Base-by-base conservation (phyloP, 2,797 vertebrate species). In the Antennarius maculatus region DNA sequence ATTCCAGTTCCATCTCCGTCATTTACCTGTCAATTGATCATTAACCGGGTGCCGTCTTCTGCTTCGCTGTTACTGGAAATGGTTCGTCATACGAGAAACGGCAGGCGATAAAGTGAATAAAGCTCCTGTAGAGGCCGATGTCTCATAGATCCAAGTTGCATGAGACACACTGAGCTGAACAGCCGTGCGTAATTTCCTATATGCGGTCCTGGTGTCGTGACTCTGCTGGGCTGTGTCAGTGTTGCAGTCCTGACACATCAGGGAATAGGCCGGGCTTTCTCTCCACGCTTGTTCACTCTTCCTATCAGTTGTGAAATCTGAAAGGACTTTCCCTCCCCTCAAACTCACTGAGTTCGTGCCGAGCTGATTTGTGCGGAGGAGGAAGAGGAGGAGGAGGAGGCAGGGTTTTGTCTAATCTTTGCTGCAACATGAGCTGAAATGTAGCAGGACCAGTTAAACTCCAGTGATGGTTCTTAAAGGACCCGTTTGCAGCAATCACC, bases 1-100 rank as follows among this genome's bases (percentile, higher is more conserved):
- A 88, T 92, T 91, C 70, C 86, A 85, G 87, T 91, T 89, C 90
- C 78, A 79, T 88, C 83, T 88, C 68, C 57, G 83, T 92, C 85
- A 70, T 62, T 76, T 53, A 67, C 72, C 79, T 76, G 85, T 78
- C 82, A 72, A 47, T 51, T 66, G 71, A 75, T 63, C 85, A 62
- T 27, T 83, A 84, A 78, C 77, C 59, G 67, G 82, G 52, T 50
- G 73, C 76, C 28, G 37, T 0, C 54, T 54, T 52, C 27, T 34
- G 73, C 58, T 53, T 1, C 69, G 5, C 48, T 42, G 12, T 68
- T 81, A 60, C 81, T 67, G 80, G 72, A 86, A 83, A 60, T 54
- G 66, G 42, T 76, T 69, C 76, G 76, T 88, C 87, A 79, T 85
- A 72, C 87, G 76, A 80, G 74, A 79, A 86, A 88, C 76, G 59